phyloP scores from a whole-genome alignment of 2,888 invertebrate species.

The Punctoribates punctum region DNA sequence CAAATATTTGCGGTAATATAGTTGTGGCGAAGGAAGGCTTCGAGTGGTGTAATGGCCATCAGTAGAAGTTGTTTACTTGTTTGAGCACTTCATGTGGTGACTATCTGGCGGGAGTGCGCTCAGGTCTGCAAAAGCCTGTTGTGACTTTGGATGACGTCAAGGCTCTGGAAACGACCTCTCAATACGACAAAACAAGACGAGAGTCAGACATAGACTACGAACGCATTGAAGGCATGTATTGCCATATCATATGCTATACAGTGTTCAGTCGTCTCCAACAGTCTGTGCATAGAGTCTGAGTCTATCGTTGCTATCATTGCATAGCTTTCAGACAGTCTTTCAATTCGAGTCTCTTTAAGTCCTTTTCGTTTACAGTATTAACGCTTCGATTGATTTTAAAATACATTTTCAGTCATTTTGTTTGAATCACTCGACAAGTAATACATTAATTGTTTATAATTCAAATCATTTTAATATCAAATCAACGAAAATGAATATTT shows the following conservation, averaged over 20 bases:
- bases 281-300: background rate
- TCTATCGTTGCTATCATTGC: slow-evolving; percentile 1
- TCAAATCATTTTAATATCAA: background rate
- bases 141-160: slow-evolving; percentile 21
- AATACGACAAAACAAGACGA: slow-evolving; percentile 19
- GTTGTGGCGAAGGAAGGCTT: too few relatives aligned
- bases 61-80: background rate
- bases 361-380: background rate
- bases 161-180: slow-evolving; percentile 28
- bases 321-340: background rate
- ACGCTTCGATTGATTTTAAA: background rate
- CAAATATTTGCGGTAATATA: too few relatives aligned
- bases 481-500: background rate
- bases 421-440: background rate
- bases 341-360: background rate
- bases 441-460: background rate
- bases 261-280: background rate
- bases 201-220: slow-evolving; percentile 17
- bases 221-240: slow-evolving; percentile 19
- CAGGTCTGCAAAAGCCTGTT: background rate
- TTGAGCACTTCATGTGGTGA: background rate
- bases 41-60: too few relatives aligned
- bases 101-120: slow-evolving; percentile 7
- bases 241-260: slow-evolving; percentile 5
- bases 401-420: background rate